These are phyloP conservation scores for Buphagus erythrorhynchus DNA, from an alignment of 2,797 vertebrate species.

Conservation along the genomic window DNA sequence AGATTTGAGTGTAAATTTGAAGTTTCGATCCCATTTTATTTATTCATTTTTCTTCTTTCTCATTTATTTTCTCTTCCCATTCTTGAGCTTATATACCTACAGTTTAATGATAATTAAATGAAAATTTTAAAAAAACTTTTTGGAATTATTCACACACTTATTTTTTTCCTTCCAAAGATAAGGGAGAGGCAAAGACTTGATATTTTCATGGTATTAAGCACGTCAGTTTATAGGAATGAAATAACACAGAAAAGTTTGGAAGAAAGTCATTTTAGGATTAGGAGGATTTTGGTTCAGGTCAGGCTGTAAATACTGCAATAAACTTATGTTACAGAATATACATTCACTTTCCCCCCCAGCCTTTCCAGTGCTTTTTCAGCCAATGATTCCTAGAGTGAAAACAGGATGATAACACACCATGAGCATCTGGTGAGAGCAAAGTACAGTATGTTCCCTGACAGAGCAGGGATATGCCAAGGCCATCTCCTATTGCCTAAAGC, in stretches of 20 bases:
- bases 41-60: not conserved
- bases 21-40: not conserved
- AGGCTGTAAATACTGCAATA: not conserved
- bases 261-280: not conserved
- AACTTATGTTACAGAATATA: slow-evolving; percentile 2
- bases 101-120: not conserved
- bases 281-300: not conserved
- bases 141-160: not conserved
- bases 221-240: not conserved
- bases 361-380: not conserved
- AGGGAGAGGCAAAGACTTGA: not conserved
- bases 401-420: not conserved
- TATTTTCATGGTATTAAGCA: not conserved
- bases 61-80: not conserved
- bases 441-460: slow-evolving; percentile 21
- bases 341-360: not conserved
- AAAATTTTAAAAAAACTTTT: not conserved
- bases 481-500: slow-evolving; percentile 71
- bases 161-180: not conserved
- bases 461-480: slow-evolving; percentile 28
- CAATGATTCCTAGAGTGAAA: slow-evolving; percentile 8
- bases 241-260: not conserved
- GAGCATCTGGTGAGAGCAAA: slow-evolving; percentile 43
- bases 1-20: not conserved
- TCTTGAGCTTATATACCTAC: not conserved